Conservation (phyloP, 2,888 invertebrate genomes). For the Orthonychiurus folsomi region DNA sequence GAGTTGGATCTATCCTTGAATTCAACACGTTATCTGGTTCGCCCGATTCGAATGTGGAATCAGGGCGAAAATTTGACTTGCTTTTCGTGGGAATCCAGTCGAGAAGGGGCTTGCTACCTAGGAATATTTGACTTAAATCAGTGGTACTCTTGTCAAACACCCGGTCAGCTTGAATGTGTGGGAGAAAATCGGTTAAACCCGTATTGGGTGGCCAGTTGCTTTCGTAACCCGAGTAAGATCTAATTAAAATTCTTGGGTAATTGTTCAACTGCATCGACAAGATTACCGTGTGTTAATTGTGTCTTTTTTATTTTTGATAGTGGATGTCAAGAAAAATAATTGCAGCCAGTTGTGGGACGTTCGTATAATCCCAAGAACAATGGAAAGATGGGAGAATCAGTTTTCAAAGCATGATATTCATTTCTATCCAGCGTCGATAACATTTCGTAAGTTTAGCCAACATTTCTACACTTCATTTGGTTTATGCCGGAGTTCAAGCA, state of each 20-base stretch:
- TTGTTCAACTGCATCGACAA: conserved; percentile 41
- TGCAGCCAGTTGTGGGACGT: conserved; percentile 46
- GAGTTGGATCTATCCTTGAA: too few relatives aligned
- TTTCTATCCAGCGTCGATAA: conserved; percentile 71
- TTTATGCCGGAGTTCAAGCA: too few relatives aligned
- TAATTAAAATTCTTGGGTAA: conserved; percentile 41
- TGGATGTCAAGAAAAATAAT: conserved; percentile 41
- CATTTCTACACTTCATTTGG: neutral
- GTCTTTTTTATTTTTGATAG: conserved; percentile 10
- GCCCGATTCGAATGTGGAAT: conserved; percentile 35
- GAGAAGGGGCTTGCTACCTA: conserved; percentile 33
- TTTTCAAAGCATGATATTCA: conserved; percentile 45
- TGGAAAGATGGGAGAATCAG: conserved; percentile 61
- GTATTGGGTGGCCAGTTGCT: conserved; percentile 7
- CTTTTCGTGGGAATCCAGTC: conserved; percentile 34
- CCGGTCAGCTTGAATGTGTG: conserved; percentile 42
- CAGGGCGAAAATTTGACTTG: conserved; percentile 29
- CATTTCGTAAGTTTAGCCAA: conserved; percentile 56
- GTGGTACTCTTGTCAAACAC: conserved; percentile 92
- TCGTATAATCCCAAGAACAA: conserved; percentile 50
- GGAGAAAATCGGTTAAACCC: conserved; percentile 9
- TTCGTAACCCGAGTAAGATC: conserved; percentile 2
- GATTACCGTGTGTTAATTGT: conserved; percentile 30
- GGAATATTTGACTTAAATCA: conserved; percentile 78
- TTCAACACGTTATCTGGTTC: too few relatives aligned